These are phyloP conservation scores for Drosophila tsacasi DNA, from an alignment of 1,140 invertebrate species.

Conservation along the genomic window DNA sequence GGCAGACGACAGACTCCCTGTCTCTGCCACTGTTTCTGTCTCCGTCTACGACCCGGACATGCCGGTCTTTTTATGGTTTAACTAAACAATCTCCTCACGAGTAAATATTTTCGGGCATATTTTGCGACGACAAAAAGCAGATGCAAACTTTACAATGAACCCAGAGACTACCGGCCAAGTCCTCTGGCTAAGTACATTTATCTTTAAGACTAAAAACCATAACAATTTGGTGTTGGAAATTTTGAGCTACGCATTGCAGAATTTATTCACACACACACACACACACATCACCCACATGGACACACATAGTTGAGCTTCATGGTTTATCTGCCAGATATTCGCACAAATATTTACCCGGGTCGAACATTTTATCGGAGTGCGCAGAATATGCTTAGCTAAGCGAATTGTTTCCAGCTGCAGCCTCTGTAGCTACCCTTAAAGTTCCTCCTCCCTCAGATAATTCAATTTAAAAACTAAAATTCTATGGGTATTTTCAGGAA, in stretches of 20 bases:
- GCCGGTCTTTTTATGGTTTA: conserved; percentile 79
- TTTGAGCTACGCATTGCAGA: conserved; percentile 77
- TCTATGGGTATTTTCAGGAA: background rate
- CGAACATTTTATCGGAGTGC: conserved; percentile 61
- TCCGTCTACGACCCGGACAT: conserved; percentile 27
- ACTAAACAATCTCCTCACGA: conserved; percentile 77
- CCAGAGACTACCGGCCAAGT: conserved; percentile 2
- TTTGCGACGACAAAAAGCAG: conserved; percentile 40
- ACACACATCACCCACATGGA: conserved; percentile 30
- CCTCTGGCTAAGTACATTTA: conserved; percentile 54
- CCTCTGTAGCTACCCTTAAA: conserved; percentile 1
- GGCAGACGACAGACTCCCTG: conserved; percentile 18
- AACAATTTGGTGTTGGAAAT: conserved; percentile 79
- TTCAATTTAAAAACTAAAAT: conserved; percentile 22
- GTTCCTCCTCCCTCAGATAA: conserved; percentile 14
- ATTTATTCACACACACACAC: conserved; percentile 42
- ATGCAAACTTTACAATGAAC: conserved; percentile 28
- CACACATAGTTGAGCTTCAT: conserved; percentile 34
- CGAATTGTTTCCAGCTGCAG: conserved; percentile 14
- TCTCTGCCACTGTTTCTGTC: background rate
- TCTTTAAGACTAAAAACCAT: conserved; percentile 66
- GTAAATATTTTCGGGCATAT: conserved; percentile 82
- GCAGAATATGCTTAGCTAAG: conserved; percentile 59
- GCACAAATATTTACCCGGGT: conserved; percentile 70
- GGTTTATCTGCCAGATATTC: conserved; percentile 64